These are phyloP conservation scores for Monomorium pharaonis DNA, from an alignment of 1,140 invertebrate genomes.

Conservation along the genomic window DNA sequence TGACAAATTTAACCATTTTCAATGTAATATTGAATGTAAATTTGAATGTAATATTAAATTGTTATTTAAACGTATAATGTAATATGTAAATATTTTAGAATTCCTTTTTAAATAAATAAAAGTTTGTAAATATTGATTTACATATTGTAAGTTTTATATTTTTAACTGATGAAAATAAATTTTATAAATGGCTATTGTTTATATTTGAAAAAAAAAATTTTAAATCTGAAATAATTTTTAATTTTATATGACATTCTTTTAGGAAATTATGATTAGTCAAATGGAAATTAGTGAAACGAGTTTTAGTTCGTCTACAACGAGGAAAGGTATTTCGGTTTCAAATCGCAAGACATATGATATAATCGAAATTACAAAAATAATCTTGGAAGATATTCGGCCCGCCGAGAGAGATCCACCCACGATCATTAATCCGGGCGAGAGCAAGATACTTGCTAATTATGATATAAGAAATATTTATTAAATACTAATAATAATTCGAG, in stretches of 20 bases:
- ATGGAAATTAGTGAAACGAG: slow-evolving; percentile 71
- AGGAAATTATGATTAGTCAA: slow-evolving; percentile 41
- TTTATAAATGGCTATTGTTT: too few species aligned
- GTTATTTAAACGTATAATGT: neutral
- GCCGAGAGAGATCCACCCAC: slow-evolving; percentile 27
- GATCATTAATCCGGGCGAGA: slow-evolving; percentile 33
- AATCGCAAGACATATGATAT: slow-evolving; percentile 66
- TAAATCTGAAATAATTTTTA: neutral
- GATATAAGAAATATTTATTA: neutral
- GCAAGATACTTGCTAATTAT: slow-evolving; percentile 32
- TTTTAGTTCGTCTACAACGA: slow-evolving; percentile 72
- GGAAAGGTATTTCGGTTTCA: slow-evolving; percentile 65
- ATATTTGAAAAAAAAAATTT: neutral
- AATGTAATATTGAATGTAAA: too few species aligned
- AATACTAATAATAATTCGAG: neutral
- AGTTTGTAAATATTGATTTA: neutral
- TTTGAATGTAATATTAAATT: too few species aligned
- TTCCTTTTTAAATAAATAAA: neutral
- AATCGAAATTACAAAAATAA: slow-evolving; percentile 64
- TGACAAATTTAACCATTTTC: neutral
- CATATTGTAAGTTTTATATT: neutral
- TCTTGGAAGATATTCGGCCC: slow-evolving; percentile 61
- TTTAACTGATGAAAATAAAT: neutral
- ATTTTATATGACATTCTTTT: neutral
- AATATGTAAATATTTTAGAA: neutral